Conservation (phyloP, 1,140 invertebrate species). For the Caenorhabditis remanei region DNA sequence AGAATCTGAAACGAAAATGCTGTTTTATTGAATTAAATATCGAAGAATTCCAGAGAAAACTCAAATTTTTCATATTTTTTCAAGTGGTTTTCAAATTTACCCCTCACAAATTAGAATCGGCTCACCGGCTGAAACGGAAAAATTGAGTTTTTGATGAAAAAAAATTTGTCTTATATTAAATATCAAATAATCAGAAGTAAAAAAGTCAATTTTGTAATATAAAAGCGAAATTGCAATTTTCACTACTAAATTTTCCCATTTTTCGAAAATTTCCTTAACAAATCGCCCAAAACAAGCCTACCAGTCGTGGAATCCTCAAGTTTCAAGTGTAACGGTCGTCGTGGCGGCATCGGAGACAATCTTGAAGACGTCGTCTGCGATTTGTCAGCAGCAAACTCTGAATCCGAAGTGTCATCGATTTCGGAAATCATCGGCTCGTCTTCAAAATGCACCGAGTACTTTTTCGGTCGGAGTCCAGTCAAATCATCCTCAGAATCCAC, state of each 20-base stretch:
- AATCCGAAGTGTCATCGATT: slow-evolving; percentile 30
- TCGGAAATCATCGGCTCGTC: slow-evolving; percentile 42
- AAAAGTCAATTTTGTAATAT: too few relatives aligned
- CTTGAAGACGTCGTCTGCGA: slow-evolving; percentile 11
- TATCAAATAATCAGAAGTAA: too few relatives aligned
- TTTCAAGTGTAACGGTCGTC: neutral
- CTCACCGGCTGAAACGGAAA: neutral
- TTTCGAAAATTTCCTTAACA: neutral
- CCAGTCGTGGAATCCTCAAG: neutral
- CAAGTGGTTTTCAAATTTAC: neutral
- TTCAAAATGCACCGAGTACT: slow-evolving; percentile 58
- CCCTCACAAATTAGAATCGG: too few relatives aligned
- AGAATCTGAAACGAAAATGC: neutral
- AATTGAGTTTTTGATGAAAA: neutral
- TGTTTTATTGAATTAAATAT: too few relatives aligned
- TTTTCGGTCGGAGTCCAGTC: slow-evolving; percentile 52
- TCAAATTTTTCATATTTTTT: neutral
- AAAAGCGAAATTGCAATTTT: too few relatives aligned
- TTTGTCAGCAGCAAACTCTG: slow-evolving; percentile 7
- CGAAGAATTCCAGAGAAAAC: too few relatives aligned
- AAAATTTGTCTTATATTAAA: too few relatives aligned
- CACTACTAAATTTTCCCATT: too few relatives aligned
- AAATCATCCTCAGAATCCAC: slow-evolving; percentile 61
- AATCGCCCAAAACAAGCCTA: neutral
- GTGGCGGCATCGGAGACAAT: slow-evolving; percentile 28